These are phyloP conservation scores for Parnassius smintheus DNA, from an alignment of 2,888 invertebrate species.

Conservation along the genomic window DNA sequence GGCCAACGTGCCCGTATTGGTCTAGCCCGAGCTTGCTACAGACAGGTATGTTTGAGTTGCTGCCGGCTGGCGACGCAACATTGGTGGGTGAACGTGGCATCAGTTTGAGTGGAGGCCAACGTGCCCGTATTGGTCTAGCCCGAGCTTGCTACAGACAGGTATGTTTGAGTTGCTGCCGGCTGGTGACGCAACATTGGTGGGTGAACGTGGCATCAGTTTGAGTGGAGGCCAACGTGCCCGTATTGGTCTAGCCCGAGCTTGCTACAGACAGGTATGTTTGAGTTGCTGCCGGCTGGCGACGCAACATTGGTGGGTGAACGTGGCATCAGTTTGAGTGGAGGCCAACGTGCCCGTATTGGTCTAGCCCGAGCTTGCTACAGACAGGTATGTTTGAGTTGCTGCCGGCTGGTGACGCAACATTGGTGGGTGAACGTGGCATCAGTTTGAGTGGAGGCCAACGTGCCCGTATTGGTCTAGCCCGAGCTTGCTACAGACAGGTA, in stretches of 20 bases:
- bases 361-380: constrained; percentile 89
- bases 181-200: constrained; percentile 88
- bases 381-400: constrained; percentile 85
- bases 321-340: constrained; percentile 89
- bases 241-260: constrained; percentile 87
- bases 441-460: constrained; percentile 90
- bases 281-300: constrained; percentile 86
- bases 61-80: constrained; percentile 87
- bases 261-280: constrained; percentile 87
- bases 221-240: constrained; percentile 92
- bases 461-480: constrained; percentile 88
- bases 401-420: constrained; percentile 86
- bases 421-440: constrained; percentile 89
- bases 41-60: constrained; percentile 84
- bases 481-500: constrained; percentile 89
- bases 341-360: constrained; percentile 90
- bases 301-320: constrained; percentile 88
- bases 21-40: constrained; percentile 88
- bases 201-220: constrained; percentile 88
- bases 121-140: constrained; percentile 88
- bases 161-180: constrained; percentile 83
- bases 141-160: constrained; percentile 89
- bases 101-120: constrained; percentile 90
- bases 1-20: constrained; percentile 91
- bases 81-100: constrained; percentile 90